phyloP scores from a whole-genome alignment of 2,797 vertebrate genomes.

The Nyctalus aviator region DNA sequence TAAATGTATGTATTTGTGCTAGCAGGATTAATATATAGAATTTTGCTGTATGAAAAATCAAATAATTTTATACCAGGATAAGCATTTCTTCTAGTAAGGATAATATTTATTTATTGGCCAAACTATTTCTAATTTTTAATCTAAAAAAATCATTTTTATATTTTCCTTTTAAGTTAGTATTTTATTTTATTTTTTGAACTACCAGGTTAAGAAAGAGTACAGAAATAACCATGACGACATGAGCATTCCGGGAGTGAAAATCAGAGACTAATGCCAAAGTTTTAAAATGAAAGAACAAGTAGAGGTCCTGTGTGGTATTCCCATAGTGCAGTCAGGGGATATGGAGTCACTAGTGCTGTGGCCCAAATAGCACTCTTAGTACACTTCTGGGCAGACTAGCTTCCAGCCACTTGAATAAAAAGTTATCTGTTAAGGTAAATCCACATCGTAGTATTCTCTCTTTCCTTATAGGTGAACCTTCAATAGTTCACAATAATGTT shows the following conservation, averaged over 20 bases:
- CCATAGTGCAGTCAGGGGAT: background rate
- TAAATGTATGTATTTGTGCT: background rate
- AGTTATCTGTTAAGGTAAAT: background rate
- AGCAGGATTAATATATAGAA: background rate
- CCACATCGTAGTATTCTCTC: background rate
- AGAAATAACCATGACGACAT: background rate
- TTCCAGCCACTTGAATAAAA: background rate
- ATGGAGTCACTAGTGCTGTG: too few species aligned
- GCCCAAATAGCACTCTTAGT: background rate
- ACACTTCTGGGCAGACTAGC: background rate
- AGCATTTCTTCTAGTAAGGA: background rate
- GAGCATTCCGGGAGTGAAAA: background rate
- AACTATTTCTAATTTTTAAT: background rate
- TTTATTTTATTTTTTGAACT: constrained; percentile 27
- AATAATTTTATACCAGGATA: background rate
- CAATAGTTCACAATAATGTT: background rate
- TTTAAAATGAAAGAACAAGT: background rate
- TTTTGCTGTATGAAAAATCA: constrained; percentile 28
- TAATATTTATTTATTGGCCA: background rate
- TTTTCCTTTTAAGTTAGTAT: constrained; percentile 1
- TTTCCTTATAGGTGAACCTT: constrained; percentile 25
- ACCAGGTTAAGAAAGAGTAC: constrained; percentile 1
- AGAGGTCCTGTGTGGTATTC: background rate
- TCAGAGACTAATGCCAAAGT: background rate
- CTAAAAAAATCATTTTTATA: background rate